Conservation (phyloP, 1,140 invertebrate genomes). For the Drosophila bocki region DNA sequence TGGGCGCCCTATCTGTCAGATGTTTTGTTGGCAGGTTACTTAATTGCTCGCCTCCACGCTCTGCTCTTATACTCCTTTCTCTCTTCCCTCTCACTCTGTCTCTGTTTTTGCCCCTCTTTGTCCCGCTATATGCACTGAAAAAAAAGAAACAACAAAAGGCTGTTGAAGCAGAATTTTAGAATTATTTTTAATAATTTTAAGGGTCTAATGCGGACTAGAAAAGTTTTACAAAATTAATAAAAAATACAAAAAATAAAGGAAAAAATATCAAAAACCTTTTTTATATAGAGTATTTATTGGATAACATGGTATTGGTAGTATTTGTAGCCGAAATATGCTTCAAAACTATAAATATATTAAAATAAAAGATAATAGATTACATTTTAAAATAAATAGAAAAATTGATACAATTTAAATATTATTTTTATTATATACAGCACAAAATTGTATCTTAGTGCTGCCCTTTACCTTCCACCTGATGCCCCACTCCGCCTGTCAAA, state of each 20-base stretch:
- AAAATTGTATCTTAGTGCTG: not conserved
- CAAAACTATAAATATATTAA: too few relatives aligned
- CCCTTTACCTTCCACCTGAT: slow-evolving; percentile 2
- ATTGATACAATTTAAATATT: too few relatives aligned
- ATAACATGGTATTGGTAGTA: too few relatives aligned
- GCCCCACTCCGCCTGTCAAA: slow-evolving; percentile 23
- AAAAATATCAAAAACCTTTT: not conserved
- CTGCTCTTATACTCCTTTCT: slow-evolving; percentile 2
- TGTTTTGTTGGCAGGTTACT: slow-evolving; percentile 83
- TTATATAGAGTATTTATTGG: too few relatives aligned
- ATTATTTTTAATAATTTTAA: not conserved
- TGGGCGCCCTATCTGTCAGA: slow-evolving; percentile 58
- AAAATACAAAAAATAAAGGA: not conserved
- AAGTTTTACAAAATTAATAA: not conserved
- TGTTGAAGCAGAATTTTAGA: not conserved
- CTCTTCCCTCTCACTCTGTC: not conserved
- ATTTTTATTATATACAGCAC: too few relatives aligned
- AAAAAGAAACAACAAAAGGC: not conserved
- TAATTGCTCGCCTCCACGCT: slow-evolving; percentile 75
- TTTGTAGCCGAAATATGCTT: too few relatives aligned
- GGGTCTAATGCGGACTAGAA: not conserved
- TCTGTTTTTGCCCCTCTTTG: not conserved
- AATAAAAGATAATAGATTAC: too few relatives aligned
- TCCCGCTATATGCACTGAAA: not conserved
- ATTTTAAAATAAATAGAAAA: too few relatives aligned